Base-by-base conservation (phyloP, 1,140 invertebrate genomes). In the Radopholus similis region DNA sequence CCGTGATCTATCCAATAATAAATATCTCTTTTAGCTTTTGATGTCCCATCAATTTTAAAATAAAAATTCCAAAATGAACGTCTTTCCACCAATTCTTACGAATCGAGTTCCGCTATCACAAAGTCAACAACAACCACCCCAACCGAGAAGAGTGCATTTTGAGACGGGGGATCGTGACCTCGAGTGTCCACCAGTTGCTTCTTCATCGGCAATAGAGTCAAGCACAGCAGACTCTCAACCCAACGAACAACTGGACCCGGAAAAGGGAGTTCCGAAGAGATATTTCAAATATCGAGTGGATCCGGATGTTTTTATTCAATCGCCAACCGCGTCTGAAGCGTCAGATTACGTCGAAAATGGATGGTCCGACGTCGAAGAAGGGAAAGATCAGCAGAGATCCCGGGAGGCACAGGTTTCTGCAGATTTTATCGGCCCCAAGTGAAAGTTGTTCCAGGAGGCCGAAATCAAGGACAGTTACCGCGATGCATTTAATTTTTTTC, bases 311-410 rank as follows among this genome's bases (percentile, higher is more conserved):
- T 54, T 34, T 5, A n/a, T 32, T 51, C 34, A 47, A 8, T 62
- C 59, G 6, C 49, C 21, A 23, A 23, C 5, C 1, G 32, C 11
- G 13, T 40, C 35, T 4, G 32, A 62, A 4, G 15, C 9, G 40
- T 62, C 59, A 8, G 49, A 62, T 49, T 62, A 18, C 47, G 59
- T 62, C 28, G 59, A 62, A 11, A 42, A 62, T 30, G 59, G 47
- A 21, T 62, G 59, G 59, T 62, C 59, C 15, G 35, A 35, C 18
- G 35, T 62, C 9, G 59, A 62, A 49, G 59, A 42, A 9, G 47
- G 47, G 2, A 42, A 62, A 18, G 47, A 47, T 47, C 34, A 30
- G 1, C 59, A 42, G 13, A 47, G 34, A 49, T 62, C 59, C 13
- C 42, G 59, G 18, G 59, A 62, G 32, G 30, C 59, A 21, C 35